Evolutionary conservation across 2,888 invertebrate species (phyloP), one percentile per base, ranked within the genome.

Genomic region (Cerastis rubricosa): DNA sequence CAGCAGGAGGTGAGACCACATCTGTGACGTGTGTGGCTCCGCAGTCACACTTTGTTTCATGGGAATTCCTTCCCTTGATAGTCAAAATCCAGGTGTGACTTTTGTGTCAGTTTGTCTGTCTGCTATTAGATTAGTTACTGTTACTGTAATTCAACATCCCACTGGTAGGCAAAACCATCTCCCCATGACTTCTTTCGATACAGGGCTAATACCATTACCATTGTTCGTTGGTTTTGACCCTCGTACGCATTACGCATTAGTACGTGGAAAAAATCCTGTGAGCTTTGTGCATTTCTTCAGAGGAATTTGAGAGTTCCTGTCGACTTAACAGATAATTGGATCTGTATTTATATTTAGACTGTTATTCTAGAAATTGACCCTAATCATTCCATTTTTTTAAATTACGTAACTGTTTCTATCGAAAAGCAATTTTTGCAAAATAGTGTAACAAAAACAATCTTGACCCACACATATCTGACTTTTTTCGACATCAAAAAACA

Each of bases 401-500:
- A 78, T 66, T 25, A 45, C 6, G n/a, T 25, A 57, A 35, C 35
- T n/a, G 19, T 45, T 77, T 64, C 35, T 2, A n/a, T 29, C 25
- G 49, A 59, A 64, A 49, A 47, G 1, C 6, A 17, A 19, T 17
- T 0, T 7, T 35, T 14, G 69, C n/a, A 80, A 80, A 77, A 67
- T 65, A 66, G 17, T 0, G 0, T 12, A 19, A 9, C 54, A 64
- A 81, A 65, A 84, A 70, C 59, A 19, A 40, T 72, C 51, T 68
- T 66, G 51, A 63, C 75, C 79, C 73, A 70, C 57, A 68, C 43
- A 61, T 66, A 35, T 17, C 25, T 63, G 7, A 0, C 14, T 63
- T 80, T 87, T 88, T 86, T 64, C 40, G 12, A 12, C 5, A 57
- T 51, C 35, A 71, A 81, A 92, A 89, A 87, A 84, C 73, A 29